Percentiles rank a stretch among this genome's conserved stretches.
Evolutionary conservation across 1,140 invertebrate species (phyloP).

Genomic region (Drosophila subpulchrella): DNA sequence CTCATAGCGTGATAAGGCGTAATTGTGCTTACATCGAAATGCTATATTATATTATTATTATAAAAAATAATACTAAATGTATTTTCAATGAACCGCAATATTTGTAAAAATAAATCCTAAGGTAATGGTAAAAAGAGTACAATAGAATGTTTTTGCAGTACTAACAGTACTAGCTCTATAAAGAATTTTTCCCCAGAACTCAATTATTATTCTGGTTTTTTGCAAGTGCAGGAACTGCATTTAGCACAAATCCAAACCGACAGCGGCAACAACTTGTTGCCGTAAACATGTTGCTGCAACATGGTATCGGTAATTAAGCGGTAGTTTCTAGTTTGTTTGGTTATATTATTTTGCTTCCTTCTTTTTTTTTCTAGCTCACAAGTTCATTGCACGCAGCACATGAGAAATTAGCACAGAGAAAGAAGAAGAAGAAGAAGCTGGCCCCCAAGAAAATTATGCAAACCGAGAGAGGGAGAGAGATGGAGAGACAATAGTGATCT

Average conservation of each 20-base stretch:
- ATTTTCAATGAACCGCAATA: too few species aligned
- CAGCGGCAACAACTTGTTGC: constrained; percentile 54
- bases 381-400: constrained; percentile 73
- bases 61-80: too few species aligned
- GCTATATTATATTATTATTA: too few species aligned
- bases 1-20: too few species aligned
- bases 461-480: constrained; percentile 14
- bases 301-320: constrained; percentile 72
- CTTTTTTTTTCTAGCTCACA: constrained; percentile 59
- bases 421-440: constrained; percentile 45
- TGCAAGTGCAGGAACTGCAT: constrained; percentile 20
- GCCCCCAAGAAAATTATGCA: constrained; percentile 47
- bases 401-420: constrained; percentile 72
- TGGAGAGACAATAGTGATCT: constrained; percentile 3
- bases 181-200: too few species aligned
- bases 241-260: constrained; percentile 20
- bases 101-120: too few species aligned
- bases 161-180: too few species aligned
- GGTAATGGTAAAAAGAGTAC: too few species aligned
- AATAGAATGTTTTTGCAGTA: too few species aligned
- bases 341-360: constrained; percentile 14
- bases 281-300: constrained; percentile 75
- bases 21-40: too few species aligned
- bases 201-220: background rate
- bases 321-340: constrained; percentile 27